A percentile compares a stretch with the other conserved stretches of the same genome.
These are phyloP conservation scores for Tyria jacobaeae DNA, from an alignment of 2,888 invertebrate genomes.

Conservation along the genomic window DNA sequence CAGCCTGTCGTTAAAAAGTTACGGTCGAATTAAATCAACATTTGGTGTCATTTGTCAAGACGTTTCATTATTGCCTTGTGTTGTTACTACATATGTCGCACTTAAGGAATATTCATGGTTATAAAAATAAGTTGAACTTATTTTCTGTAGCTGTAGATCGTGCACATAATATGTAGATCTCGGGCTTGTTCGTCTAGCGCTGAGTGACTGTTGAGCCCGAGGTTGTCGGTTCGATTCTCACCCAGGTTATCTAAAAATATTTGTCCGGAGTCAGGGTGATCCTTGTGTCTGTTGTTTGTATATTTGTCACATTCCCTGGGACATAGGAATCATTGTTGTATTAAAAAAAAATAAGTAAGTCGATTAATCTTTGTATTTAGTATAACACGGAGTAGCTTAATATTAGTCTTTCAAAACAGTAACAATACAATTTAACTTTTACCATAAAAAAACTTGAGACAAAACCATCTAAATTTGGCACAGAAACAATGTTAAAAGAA, in stretches of 20 bases:
- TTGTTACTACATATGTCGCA: constrained; percentile 18
- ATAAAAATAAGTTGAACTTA: neutral
- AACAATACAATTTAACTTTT: neutral
- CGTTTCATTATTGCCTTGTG: constrained; percentile 25
- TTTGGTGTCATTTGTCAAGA: constrained; percentile 20
- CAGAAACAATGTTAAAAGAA: constrained; percentile 33
- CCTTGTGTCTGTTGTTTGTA: no score
- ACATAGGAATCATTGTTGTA: no score
- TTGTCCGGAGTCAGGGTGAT: no score
- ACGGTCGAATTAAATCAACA: constrained; percentile 40
- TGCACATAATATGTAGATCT: no score
- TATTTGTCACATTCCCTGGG: no score
- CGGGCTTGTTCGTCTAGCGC: no score
- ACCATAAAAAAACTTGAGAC: neutral
- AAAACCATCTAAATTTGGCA: constrained; percentile 4
- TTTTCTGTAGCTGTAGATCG: no score
- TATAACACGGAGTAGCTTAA: neutral
- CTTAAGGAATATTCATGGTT: neutral
- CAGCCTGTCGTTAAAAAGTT: constrained; percentile 38
- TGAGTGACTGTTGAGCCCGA: no score
- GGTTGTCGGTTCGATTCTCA: no score
- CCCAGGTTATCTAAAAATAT: no score
- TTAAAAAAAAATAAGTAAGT: no score
- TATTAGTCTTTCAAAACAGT: neutral
- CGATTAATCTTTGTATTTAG: no score